Base-by-base conservation (phyloP, 2,888 invertebrate species). In the Rhagonycha fulva region DNA sequence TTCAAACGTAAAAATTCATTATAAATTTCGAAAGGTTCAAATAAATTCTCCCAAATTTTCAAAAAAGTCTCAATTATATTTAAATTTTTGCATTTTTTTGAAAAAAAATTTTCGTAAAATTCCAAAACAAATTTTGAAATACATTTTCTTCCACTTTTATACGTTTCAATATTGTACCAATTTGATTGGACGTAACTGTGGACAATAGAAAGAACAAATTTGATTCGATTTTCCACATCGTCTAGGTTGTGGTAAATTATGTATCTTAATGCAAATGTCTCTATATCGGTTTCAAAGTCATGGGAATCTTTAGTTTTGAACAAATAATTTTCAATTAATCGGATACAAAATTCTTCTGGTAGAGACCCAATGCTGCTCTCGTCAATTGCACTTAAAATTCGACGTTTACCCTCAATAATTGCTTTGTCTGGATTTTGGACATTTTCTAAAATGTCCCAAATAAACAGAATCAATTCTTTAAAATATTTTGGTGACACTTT, bases 311-410 rank as follows among this genome's bases (percentile, higher is more conserved):
- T 61, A 3, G 30, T 61, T 14, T 68, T 68, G 14, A 71, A 71
- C 3, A 75, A 26, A 26, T 75, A 19, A 14, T 66, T 28, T 19
- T 66, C 60, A 11, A 75, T 70, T 4, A 75, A 60, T 26, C 19
- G 24, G 3, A 4, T 28, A n/a, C 75, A 75, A 23, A 75, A 71
- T 10, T 71, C 71, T 0, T 47, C 14, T 1, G 75, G 70, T 30
- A 75, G 60, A 3, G n/a, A 3, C 0, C 14, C 11, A 28, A 75
- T 19, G 12, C 26, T 26, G 4, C 30, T 14, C 4, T 23, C 14
- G 7, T 32, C 70, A 32, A 74, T 61, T 11, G 61, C 23, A 14
- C 63, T 32, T 4, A 74, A 24, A 23, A 74, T 24, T 30, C 61
- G n/a, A 14, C 63, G 19, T 24, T 74, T 71, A 14, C n/a, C 30